Conservation (phyloP, 2,888 invertebrate genomes). For the Halictus ligatus region DNA sequence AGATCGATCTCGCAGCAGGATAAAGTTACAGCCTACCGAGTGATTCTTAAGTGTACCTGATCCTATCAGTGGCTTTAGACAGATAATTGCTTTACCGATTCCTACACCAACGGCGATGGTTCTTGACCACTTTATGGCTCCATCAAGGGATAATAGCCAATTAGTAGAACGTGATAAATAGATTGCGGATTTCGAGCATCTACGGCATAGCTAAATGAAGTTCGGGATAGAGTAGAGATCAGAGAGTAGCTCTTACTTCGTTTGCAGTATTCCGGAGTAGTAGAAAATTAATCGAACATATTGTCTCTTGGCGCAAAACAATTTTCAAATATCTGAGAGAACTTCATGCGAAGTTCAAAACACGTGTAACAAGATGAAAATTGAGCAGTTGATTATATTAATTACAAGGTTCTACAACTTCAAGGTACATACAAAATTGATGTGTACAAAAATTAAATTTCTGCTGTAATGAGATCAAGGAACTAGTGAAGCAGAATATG, state of each 20-base stretch:
- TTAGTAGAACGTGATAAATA: background rate
- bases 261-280: background rate
- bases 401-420: too few relatives aligned
- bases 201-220: background rate
- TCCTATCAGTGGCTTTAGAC: background rate
- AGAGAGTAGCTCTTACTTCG: background rate
- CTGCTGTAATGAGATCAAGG: too few relatives aligned
- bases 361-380: too few relatives aligned
- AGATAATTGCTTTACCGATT: background rate
- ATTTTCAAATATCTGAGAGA: background rate
- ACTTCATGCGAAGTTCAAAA: too few relatives aligned
- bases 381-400: too few relatives aligned
- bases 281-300: background rate
- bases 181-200: background rate
- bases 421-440: too few relatives aligned
- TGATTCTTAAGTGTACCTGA: too few relatives aligned
- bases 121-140: background rate
- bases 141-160: conserved; percentile 1
- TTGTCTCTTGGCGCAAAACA: background rate
- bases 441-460: too few relatives aligned
- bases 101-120: background rate
- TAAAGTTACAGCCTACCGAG: background rate
- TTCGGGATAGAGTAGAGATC: background rate
- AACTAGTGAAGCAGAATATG: too few relatives aligned
- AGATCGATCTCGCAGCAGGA: background rate